Percentiles rank a stretch among this genome's conserved stretches.
Conservation (phyloP, 2,797 vertebrate genomes). For the Scomberomorus guttatus region DNA sequence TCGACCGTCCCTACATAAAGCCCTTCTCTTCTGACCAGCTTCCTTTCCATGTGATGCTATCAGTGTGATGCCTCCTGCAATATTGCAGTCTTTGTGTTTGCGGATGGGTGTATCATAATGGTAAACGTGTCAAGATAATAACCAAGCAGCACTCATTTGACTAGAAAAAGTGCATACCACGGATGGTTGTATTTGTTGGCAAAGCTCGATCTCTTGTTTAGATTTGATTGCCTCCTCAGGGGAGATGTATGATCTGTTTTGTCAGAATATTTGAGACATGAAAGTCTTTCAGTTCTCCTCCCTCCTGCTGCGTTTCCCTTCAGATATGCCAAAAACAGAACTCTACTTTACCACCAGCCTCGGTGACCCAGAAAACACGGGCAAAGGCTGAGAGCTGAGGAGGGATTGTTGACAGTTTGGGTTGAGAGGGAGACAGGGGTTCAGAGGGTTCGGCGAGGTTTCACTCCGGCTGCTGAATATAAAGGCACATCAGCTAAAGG, state of each 20-base stretch:
- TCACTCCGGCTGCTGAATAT: constrained; percentile 13
- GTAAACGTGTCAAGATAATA: constrained; percentile 46
- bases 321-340: constrained; percentile 30
- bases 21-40: constrained; percentile 52
- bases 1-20: constrained; percentile 47
- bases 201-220: constrained; percentile 30
- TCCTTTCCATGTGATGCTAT: constrained; percentile 63
- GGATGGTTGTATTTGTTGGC: not conserved
- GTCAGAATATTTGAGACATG: constrained; percentile 48
- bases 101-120: constrained; percentile 27
- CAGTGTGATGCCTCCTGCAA: constrained; percentile 38
- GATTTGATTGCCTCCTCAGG: constrained; percentile 35
- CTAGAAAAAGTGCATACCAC: constrained; percentile 7
- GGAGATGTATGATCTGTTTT: constrained; percentile 28
- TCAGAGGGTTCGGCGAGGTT: constrained; percentile 23
- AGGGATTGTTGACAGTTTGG: constrained; percentile 40
- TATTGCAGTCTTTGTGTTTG: constrained; percentile 46
- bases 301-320: constrained; percentile 12
- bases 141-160: not conserved
- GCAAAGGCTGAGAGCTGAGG: constrained; percentile 3
- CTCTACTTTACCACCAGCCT: constrained; percentile 16
- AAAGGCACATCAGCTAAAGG: constrained; percentile 21
- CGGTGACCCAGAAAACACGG: constrained; percentile 38
- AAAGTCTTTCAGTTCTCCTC: constrained; percentile 34
- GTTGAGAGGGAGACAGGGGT: not conserved